Base-by-base conservation (phyloP, 2,888 invertebrate species). In the Schizaphis graminum region DNA sequence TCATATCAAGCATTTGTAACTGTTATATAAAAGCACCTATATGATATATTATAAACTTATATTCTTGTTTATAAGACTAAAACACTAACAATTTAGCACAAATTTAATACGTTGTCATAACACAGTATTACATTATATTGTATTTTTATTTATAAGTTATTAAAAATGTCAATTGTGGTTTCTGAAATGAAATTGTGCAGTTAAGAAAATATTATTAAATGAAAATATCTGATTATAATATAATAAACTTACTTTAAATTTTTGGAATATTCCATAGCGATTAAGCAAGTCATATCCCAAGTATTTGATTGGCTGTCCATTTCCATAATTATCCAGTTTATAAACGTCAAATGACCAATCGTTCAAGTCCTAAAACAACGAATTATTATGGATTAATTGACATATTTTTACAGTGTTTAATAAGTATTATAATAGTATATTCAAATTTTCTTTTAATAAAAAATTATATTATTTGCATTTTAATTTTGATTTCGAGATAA, bases 261-360 rank as follows among this genome's bases (percentile, higher is more conserved):
- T 98, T 96, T 98, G 98, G 96, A 99, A 98, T 96, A 99, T 98
- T 95, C 99, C 99, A 96, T 99, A 99, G 96, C 98, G 97, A 96
- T 99, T 99, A 95, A 99, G 97, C 94, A 99, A 97, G 96, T 99
- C 99, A 96, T 99, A 98, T 91, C 98, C 98, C 93, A 99, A 97
- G 96, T 98, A 99, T 96, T 98, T 98, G 95, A 99, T 97, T 4
- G 98, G 98, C 95, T 98, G 98, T 16, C 98, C 98, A 95, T 97
- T 97, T 47, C 98, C 97, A 5, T 98, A 97, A 95, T 98, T 98
- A 95, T 98, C 98, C 95, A 99, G 96, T 3, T 98, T 97, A 96
- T 99, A 99, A 95, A 99, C 98, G 96, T 99, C 98, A 96, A 99
- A 99, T 8, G 98, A 98, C 99, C 99, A 99, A 95, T 98, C 98